phyloP scores from a whole-genome alignment of 1,140 invertebrate genomes.

The Drosophila equinoxialis region DNA sequence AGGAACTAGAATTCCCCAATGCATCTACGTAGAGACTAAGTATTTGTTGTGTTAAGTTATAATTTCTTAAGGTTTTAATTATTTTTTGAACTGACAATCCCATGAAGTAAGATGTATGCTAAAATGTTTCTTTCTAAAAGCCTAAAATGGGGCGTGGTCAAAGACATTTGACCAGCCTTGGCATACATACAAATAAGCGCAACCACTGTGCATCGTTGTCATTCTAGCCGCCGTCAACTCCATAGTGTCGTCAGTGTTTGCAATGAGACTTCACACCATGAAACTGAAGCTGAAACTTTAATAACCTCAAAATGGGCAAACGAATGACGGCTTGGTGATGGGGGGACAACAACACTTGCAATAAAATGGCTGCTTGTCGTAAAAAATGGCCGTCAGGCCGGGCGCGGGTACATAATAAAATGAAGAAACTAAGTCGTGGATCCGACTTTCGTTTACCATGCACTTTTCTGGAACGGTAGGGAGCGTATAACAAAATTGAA shows the following conservation, averaged over 20 bases:
- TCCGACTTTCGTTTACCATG: too few species aligned
- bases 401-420: not conserved
- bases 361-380: conserved; percentile 72
- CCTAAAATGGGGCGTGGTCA: too few species aligned
- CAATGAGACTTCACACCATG: conserved; percentile 61
- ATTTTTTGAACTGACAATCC: too few species aligned
- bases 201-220: conserved; percentile 1
- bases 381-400: conserved; percentile 39
- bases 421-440: too few species aligned
- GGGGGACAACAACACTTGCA: conserved; percentile 58
- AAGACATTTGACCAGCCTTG: not conserved
- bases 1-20: too few species aligned
- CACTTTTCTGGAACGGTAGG: too few species aligned
- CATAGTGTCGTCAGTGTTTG: conserved; percentile 19
- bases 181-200: not conserved
- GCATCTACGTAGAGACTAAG: too few species aligned
- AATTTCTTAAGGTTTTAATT: too few species aligned
- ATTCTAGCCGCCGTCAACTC: not conserved
- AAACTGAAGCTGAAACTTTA: conserved; percentile 63
- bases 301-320: conserved; percentile 61
- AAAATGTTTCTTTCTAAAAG: too few species aligned
- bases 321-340: not conserved
- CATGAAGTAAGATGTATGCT: too few species aligned
- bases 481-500: not conserved
- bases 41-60: too few species aligned